Conservation (phyloP, 2,113 vertebrate genomes). For the Cisticola juncidis region DNA sequence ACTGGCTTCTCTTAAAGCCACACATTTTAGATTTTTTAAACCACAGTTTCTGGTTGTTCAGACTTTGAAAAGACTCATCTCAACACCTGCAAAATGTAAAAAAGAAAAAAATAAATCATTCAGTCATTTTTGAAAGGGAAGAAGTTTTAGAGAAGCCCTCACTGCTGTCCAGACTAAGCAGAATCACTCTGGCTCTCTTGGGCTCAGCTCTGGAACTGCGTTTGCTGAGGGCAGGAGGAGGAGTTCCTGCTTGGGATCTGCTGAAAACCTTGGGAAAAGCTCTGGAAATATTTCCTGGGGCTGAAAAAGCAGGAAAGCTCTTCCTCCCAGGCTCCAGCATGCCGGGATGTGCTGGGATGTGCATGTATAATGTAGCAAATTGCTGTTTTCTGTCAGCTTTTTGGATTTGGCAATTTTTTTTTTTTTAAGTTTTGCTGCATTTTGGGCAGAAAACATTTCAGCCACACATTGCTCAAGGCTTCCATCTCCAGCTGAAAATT, state of each 20-base stretch:
- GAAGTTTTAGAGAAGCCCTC: background rate
- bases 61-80: background rate
- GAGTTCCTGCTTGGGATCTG: background rate
- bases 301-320: background rate
- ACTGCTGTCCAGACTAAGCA: background rate
- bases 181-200: fast-evolving
- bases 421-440: background rate
- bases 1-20: background rate
- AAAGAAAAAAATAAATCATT: background rate
- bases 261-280: background rate
- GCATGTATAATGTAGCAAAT: background rate
- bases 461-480: background rate
- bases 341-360: background rate
- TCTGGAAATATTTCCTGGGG: background rate
- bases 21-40: background rate
- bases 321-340: background rate
- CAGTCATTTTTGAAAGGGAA: background rate
- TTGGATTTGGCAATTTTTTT: background rate
- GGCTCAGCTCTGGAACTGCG: fast-evolving
- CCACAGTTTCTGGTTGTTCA: background rate
- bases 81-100: background rate
- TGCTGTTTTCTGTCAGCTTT: background rate
- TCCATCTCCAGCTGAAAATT: background rate
- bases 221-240: background rate
- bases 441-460: background rate